These are phyloP conservation scores for Rhea americana DNA, from an alignment of 2,113 vertebrate species.

Conservation along the genomic window DNA sequence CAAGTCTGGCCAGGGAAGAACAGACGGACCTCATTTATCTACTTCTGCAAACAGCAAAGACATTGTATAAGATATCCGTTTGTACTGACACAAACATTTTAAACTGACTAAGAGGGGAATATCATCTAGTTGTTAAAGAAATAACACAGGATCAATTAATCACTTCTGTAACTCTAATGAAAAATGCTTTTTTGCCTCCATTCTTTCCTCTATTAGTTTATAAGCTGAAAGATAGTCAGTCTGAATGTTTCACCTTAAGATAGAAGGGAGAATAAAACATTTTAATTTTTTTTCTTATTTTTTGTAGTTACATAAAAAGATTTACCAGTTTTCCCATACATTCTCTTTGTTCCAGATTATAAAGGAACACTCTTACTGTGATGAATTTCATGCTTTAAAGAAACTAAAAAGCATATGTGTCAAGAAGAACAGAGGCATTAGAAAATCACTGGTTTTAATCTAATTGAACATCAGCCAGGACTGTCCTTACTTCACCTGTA, in stretches of 20 bases:
- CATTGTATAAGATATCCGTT: background rate
- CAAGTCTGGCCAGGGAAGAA: background rate
- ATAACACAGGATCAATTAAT: slow-evolving; percentile 22
- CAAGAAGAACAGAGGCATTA: slow-evolving; percentile 10
- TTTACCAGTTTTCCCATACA: background rate
- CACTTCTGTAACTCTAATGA: background rate
- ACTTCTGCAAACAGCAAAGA: background rate
- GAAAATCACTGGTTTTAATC: background rate
- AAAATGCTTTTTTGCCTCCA: background rate
- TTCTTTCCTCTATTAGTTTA: background rate
- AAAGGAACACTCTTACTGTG: background rate
- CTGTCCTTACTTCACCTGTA: background rate
- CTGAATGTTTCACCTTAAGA: background rate
- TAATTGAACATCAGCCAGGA: slow-evolving; percentile 24
- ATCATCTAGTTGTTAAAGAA: background rate
- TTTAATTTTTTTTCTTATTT: background rate
- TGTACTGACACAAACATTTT: background rate
- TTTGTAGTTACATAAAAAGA: background rate
- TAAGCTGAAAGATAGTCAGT: background rate
- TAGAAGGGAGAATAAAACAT: background rate
- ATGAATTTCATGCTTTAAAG: background rate
- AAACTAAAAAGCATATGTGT: background rate
- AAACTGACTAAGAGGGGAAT: background rate
- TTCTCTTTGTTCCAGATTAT: background rate
- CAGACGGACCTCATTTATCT: background rate